phyloP scores from a whole-genome alignment of 2,797 vertebrate genomes.

The Pteropus rufus region DNA sequence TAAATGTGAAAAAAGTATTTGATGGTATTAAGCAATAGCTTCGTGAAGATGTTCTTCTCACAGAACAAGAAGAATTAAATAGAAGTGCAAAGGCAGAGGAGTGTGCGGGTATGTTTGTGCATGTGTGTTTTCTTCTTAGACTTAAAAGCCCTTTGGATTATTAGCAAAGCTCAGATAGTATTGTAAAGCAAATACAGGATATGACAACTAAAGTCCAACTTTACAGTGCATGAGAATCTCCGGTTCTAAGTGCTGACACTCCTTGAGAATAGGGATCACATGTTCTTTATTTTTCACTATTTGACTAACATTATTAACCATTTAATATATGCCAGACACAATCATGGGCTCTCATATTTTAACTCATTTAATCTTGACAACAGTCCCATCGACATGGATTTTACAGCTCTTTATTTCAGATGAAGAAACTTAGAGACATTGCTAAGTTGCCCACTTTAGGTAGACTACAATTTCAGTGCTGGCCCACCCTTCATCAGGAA shows the following conservation, averaged over 20 bases:
- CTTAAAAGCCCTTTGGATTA: not conserved
- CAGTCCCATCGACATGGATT: not conserved
- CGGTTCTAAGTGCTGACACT: not conserved
- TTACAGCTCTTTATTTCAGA: not conserved
- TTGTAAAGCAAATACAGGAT: constrained; percentile 37
- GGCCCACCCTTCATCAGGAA: not conserved
- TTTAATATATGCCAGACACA: not conserved
- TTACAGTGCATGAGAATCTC: not conserved
- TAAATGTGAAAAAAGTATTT: constrained; percentile 13
- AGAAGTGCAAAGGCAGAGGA: not conserved
- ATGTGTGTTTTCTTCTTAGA: not conserved
- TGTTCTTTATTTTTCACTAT: not conserved
- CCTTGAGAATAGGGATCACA: not conserved
- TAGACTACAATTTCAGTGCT: not conserved
- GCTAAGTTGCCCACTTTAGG: not conserved
- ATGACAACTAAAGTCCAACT: not conserved
- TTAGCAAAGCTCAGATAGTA: not conserved
- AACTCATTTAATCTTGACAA: not conserved
- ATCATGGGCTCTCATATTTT: not conserved
- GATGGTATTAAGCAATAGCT: constrained; percentile 8
- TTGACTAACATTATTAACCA: constrained; percentile 20
- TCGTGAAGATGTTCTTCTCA: not conserved
- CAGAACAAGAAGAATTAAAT: not conserved
- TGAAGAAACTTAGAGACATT: constrained; percentile 3
- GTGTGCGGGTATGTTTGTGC: not conserved